Base-by-base conservation (phyloP, 2,888 invertebrate species). In the Hirtodrosophila histrioides region DNA sequence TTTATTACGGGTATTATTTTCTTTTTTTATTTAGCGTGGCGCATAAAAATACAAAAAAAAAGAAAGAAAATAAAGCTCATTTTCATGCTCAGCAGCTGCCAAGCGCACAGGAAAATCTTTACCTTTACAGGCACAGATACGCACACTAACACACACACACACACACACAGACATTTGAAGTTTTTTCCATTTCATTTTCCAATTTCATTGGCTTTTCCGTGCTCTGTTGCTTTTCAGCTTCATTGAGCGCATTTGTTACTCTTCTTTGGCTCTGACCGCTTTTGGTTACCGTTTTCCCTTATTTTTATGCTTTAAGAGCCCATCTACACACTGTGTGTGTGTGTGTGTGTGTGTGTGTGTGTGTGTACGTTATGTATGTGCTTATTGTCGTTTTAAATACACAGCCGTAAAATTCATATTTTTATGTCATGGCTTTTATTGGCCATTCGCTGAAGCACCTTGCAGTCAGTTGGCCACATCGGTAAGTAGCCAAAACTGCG, bases 171-270 rank as follows among this genome's bases (percentile, higher is more conserved):
- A 39, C 7, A 23, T 58, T 53, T 63, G 54, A 73, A 77, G 69
- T 68, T 74, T 63, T 69, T 86, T 82, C 84, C 82, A 82, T 82
- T 86, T 84, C 78, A 82, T 86, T 82, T 82, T 82, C 75, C 82
- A 82, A 86, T 82, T 80, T 86, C 69, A 86, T 69, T 75, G 78
- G 69, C 69, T 51, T 65, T 64, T 49, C 54, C 51, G 10, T 31
- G 61, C 74, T 49, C 46, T 53, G 64, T 72, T 85, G 78, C 74
- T 67, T 58, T 86, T 86, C 84, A 77, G 82, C 75, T 77, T 86
- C 86, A 86, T 80, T 82, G 86, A 67, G 67, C 85, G 71, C 80
- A 67, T 70, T 80, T 83, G 58, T 80, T 77, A 55, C 64, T 75
- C 3, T 27, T 29, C 44, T 54, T 44, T 62, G 11, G 29, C 43